These are phyloP conservation scores for Cephalophus harveyi DNA, from an alignment of 2,113 vertebrate species.

Conservation along the genomic window DNA sequence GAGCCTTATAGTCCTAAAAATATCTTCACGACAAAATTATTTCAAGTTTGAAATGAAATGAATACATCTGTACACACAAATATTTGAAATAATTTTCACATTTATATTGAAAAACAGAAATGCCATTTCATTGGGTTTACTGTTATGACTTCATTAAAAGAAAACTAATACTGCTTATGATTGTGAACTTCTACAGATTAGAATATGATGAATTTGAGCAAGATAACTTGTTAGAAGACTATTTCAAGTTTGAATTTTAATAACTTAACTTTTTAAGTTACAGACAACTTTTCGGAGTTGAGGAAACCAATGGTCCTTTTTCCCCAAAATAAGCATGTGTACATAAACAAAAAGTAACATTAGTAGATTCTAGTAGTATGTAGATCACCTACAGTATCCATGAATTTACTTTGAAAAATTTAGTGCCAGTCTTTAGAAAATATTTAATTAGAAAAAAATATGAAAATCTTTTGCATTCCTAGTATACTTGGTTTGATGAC, in stretches of 20 bases:
- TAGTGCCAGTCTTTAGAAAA: neutral
- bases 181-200: neutral
- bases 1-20: neutral
- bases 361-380: neutral
- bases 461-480: neutral
- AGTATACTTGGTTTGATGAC: neutral
- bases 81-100: neutral
- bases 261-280: neutral
- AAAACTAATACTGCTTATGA: neutral
- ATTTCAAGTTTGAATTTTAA: neutral
- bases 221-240: neutral
- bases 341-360: neutral
- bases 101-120: neutral
- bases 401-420: slow-evolving; percentile 4
- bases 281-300: neutral
- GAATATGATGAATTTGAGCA: neutral
- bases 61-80: neutral
- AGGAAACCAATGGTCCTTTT: neutral
- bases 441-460: neutral
- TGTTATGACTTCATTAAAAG: neutral
- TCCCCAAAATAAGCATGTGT: neutral
- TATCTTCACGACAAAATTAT: neutral
- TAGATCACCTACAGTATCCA: neutral
- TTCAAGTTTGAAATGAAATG: neutral
- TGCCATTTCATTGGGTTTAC: neutral